These are phyloP conservation scores for Smutsia temminckii DNA, from an alignment of 2,797 vertebrate genomes.

Conservation along the genomic window DNA sequence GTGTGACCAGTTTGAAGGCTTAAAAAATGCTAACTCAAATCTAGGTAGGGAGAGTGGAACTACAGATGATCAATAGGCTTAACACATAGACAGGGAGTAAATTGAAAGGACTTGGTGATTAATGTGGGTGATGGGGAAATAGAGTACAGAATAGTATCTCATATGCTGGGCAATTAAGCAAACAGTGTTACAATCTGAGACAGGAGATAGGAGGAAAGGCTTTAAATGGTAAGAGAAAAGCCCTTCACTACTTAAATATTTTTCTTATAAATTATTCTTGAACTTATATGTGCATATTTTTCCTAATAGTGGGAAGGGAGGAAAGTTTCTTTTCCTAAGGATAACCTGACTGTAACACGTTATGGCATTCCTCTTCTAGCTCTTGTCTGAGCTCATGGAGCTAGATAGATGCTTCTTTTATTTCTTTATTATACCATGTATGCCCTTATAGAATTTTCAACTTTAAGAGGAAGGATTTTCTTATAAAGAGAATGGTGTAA, in stretches of 20 bases:
- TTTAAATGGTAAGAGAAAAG: neutral
- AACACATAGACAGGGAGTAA: neutral
- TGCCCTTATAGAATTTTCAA: neutral
- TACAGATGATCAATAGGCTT: neutral
- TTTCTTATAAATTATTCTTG: neutral
- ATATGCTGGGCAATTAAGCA: neutral
- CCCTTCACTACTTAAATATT: neutral
- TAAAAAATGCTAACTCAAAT: conserved; percentile 11
- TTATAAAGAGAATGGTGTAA: neutral
- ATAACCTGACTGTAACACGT: neutral
- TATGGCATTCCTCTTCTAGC: neutral
- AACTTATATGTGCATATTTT: neutral
- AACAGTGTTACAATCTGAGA: neutral
- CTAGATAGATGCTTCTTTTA: neutral
- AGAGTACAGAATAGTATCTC: neutral
- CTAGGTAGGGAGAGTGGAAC: neutral
- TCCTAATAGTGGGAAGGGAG: neutral
- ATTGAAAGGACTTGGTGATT: neutral
- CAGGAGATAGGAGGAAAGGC: neutral
- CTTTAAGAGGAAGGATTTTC: neutral
- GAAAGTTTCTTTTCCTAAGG: neutral
- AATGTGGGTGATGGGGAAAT: neutral
- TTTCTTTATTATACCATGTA: neutral
- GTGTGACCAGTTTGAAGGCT: neutral
- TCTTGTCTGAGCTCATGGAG: neutral